Conservation (phyloP, 1,140 invertebrate species). For the Frieseomelitta varia region DNA sequence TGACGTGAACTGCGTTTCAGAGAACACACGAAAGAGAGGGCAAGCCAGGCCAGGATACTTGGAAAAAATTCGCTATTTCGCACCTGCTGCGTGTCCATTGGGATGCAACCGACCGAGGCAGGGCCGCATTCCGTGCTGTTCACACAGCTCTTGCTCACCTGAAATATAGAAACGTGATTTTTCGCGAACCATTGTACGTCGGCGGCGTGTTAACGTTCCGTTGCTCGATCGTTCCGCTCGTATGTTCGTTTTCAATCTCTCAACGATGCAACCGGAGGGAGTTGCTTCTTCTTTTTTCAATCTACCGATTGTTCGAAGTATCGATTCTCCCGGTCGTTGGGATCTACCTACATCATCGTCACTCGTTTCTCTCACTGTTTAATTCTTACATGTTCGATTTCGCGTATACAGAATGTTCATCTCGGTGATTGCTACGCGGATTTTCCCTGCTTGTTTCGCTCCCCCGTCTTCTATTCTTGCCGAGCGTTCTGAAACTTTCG, state of each 20-base stretch:
- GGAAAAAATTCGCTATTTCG: conserved; percentile 78
- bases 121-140: conserved; percentile 84
- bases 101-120: conserved; percentile 85
- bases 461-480: background rate
- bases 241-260: conserved; percentile 20
- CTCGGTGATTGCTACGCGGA: background rate
- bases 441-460: background rate
- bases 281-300: background rate
- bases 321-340: background rate
- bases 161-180: conserved; percentile 28
- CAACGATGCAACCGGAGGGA: background rate
- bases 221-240: background rate
- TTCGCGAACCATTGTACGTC: background rate
- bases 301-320: background rate
- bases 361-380: background rate
- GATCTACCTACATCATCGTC: background rate
- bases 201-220: background rate
- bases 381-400: background rate
- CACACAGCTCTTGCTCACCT: conserved; percentile 86
- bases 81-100: conserved; percentile 86
- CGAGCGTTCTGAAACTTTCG: background rate
- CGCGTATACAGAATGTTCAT: background rate
- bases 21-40: background rate
- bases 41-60: conserved; percentile 40
- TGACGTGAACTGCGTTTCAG: background rate